phyloP scores from a whole-genome alignment of 2,888 invertebrate genomes.

The Cryptus viduatorius region DNA sequence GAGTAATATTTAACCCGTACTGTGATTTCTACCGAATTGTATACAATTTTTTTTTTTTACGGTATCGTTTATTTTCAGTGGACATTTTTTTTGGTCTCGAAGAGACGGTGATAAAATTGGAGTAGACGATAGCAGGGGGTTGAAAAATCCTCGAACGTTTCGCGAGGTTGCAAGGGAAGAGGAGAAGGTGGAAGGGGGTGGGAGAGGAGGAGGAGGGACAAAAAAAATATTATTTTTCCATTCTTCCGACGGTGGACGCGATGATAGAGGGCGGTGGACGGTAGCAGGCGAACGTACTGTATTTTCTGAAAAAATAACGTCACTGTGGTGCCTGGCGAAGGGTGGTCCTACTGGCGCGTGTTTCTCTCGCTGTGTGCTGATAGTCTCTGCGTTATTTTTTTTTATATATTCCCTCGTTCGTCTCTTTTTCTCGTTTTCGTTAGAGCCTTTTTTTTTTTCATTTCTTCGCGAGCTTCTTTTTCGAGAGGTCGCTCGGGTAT shows the following conservation, averaged over 20 bases:
- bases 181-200: too few species aligned
- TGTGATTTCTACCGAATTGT: neutral
- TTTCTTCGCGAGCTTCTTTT: constrained; percentile 37
- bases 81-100: neutral
- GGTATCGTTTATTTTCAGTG: neutral
- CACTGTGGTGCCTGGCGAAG: constrained; percentile 34
- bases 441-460: constrained; percentile 44
- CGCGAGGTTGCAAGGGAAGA: constrained; percentile 57
- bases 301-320: constrained; percentile 84
- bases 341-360: constrained; percentile 37
- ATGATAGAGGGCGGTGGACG: constrained; percentile 60
- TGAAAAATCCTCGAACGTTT: constrained; percentile 70
- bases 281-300: constrained; percentile 72
- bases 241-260: constrained; percentile 78
- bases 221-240: constrained; percentile 85
- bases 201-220: constrained; percentile 74
- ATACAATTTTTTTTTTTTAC: neutral
- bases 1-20: too few species aligned
- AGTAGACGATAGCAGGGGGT: constrained; percentile 19
- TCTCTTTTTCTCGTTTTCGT: constrained; percentile 52
- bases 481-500: constrained; percentile 59
- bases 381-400: constrained; percentile 52
- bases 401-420: constrained; percentile 29
- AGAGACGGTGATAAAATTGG: constrained; percentile 36
- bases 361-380: constrained; percentile 62